Evolutionary conservation across 2,113 vertebrate genomes (phyloP), one percentile per base, ranked within the genome.

Genomic region (Mastomys natalensis): DNA sequence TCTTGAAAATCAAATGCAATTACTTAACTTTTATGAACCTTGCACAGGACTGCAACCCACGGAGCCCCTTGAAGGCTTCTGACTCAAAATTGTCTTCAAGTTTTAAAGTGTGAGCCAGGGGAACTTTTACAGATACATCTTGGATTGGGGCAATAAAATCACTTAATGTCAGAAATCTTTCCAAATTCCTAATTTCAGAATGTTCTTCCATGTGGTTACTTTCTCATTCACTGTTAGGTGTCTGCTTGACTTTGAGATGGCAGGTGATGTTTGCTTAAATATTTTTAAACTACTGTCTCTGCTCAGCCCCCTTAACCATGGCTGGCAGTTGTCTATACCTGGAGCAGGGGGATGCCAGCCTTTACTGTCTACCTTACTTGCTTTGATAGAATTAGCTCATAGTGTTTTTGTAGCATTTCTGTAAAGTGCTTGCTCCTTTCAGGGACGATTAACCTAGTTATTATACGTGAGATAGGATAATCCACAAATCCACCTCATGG

Each of bases 31-130:
- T 88, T 73, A 45, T 74, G 40, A 58, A 58, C 66, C 73, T 87
- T 68, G 12, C 62, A 84, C 45, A 87, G 91, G 73, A 62, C 13
- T 73, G 77, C 90, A 84, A 37, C 40, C 40, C 91, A 62, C 10
- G 37, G 51, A 87, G 26, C 29, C 74, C 80, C 40, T 55, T 89
- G 86, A 76, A 84, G 87, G 19, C 19, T 80, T 55, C 22, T 34
- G 66, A 82, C n/a, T 76, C 60, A 70, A 82, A 95, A 90, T 66
- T 64, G n/a, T 55, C 87, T 95, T 80, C 76, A 78, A 84, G 80
- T 90, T 74, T 87, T 48, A 53, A 90, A 92, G 86, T 80, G 66
- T 34, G 37, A 94, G 77, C 66, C 10, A 60, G 0, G 45, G 92
- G 91, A 77, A 19, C 24, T 74, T 91, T 85, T 70, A 86, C 40